A percentile compares a stretch with the other conserved stretches of the same genome.
These are phyloP conservation scores for Macroglossus sobrinus DNA, from an alignment of 2,113 vertebrate genomes.

Conservation along the genomic window DNA sequence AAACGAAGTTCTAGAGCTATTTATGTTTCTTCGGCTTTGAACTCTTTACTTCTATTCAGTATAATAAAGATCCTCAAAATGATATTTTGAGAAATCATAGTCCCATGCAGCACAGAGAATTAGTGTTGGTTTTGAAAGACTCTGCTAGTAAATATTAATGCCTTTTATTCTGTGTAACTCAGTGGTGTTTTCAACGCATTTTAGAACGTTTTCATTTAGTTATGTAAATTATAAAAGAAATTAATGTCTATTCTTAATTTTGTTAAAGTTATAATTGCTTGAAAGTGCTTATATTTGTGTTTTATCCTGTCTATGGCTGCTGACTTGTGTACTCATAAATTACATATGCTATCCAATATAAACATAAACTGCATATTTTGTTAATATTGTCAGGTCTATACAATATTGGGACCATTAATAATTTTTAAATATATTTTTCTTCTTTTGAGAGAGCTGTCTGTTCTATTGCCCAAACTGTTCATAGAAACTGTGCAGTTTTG, in stretches of 20 bases:
- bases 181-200: not conserved
- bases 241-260: not conserved
- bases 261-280: not conserved
- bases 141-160: not conserved
- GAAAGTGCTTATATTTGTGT: not conserved
- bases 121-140: not conserved
- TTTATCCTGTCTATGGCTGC: not conserved
- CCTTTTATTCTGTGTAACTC: not conserved
- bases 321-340: not conserved
- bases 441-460: not conserved
- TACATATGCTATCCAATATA: not conserved
- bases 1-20: not conserved
- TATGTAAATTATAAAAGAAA: not conserved
- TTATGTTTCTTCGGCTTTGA: not conserved
- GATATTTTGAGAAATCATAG: not conserved
- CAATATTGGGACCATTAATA: not conserved
- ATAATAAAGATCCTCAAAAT: not conserved
- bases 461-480: not conserved
- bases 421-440: not conserved
- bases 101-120: not conserved
- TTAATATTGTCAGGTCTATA: not conserved
- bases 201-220: not conserved
- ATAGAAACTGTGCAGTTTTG: not conserved
- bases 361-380: not conserved
- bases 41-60: not conserved